Evolutionary conservation across 2,888 invertebrate genomes (phyloP).

Genomic region (Onthophagus sagittarius): DNA sequence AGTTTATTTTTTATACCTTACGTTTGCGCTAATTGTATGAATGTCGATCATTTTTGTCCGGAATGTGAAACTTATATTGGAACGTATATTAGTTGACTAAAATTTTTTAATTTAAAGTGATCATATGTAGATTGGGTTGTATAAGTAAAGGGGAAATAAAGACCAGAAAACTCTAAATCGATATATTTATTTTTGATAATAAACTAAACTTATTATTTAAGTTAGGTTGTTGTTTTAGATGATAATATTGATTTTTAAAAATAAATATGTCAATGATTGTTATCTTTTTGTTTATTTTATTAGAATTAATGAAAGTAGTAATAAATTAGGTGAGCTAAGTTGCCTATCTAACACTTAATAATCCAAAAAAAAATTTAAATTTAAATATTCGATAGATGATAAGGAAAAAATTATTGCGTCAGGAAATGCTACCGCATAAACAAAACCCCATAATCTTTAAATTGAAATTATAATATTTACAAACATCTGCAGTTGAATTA

Average conservation of each 20-base stretch:
- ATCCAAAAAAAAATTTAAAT: neutral
- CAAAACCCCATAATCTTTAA: neutral
- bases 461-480: neutral
- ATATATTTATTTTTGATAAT: no score
- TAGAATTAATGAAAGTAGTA: no score
- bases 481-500: neutral
- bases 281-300: no score
- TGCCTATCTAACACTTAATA: neutral
- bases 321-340: neutral
- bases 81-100: conserved; percentile 29
- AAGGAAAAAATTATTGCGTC: neutral
- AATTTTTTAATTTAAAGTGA: no score
- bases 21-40: conserved; percentile 31
- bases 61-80: conserved; percentile 33
- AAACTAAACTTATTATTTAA: no score
- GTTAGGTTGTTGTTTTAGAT: no score
- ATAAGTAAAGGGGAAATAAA: no score
- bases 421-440: neutral
- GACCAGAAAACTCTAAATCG: no score
- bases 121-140: no score
- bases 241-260: no score
- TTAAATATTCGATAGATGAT: neutral
- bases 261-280: no score
- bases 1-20: conserved; percentile 33
- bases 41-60: conserved; percentile 34